phyloP scores from a whole-genome alignment of 1,140 invertebrate genomes.

The Hyles euphorbiae region DNA sequence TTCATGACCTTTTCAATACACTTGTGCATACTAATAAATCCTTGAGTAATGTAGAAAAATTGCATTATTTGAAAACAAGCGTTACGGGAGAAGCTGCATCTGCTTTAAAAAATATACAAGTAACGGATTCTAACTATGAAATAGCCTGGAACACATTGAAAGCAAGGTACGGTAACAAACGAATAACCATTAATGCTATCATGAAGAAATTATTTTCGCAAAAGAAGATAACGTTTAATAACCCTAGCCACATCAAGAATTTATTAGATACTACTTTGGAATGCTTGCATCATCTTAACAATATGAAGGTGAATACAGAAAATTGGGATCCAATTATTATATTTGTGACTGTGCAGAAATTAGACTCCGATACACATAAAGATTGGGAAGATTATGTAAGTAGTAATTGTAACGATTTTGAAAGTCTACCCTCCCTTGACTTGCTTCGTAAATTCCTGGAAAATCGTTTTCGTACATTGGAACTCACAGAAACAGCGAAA shows the following conservation, averaged over 20 bases:
- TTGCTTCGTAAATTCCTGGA: too few relatives aligned
- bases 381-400: too few relatives aligned
- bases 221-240: constrained; percentile 7
- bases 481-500: constrained; percentile 12
- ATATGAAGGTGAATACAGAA: constrained; percentile 13
- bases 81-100: constrained; percentile 22
- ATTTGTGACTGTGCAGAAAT: too few relatives aligned
- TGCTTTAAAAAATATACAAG: constrained; percentile 22
- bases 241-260: constrained; percentile 11
- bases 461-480: too few relatives aligned
- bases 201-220: constrained; percentile 18
- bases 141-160: constrained; percentile 21
- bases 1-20: constrained; percentile 23
- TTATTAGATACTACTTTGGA: constrained; percentile 18
- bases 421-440: too few relatives aligned
- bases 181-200: constrained; percentile 16
- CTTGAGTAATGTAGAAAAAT: too few relatives aligned
- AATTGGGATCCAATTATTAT: too few relatives aligned
- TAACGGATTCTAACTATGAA: constrained; percentile 22
- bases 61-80: too few relatives aligned
- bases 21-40: constrained; percentile 19
- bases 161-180: constrained; percentile 16
- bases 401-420: too few relatives aligned
- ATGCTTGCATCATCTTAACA: constrained; percentile 16
- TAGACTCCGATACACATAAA: too few relatives aligned